Evolutionary conservation across 2,888 invertebrate species (phyloP).

Genomic region (Acronicta aceris): DNA sequence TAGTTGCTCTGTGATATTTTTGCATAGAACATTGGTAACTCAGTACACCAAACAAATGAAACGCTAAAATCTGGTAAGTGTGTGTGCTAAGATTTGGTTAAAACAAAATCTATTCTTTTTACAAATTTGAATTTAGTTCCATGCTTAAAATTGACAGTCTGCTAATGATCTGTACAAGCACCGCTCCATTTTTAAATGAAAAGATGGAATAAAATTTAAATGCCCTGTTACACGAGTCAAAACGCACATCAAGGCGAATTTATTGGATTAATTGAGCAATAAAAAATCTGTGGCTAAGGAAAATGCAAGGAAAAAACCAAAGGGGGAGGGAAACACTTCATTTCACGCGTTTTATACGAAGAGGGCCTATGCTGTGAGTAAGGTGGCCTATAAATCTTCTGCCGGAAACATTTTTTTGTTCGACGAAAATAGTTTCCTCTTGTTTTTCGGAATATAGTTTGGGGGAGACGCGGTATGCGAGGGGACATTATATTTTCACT

Average conservation of each 20-base stretch:
- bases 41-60: conserved; percentile 19
- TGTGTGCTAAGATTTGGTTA: no score
- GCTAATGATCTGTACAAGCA: conserved; percentile 46
- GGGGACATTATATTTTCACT: conserved; percentile 64
- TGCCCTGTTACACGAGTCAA: conserved; percentile 64
- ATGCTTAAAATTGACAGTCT: conserved; percentile 43
- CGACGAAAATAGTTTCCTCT: conserved; percentile 87
- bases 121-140: conserved; percentile 26
- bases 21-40: not conserved
- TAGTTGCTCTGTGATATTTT: not conserved
- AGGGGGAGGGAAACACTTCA: conserved; percentile 84
- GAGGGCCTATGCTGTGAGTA: conserved; percentile 73
- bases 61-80: no score
- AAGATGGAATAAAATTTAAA: conserved; percentile 64
- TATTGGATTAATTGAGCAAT: conserved; percentile 84
- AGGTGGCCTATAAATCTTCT: conserved; percentile 83
- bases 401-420: conserved; percentile 86
- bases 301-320: conserved; percentile 57
- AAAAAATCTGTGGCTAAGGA: conserved; percentile 74
- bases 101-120: no score
- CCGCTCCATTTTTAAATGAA: conserved; percentile 39
- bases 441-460: conserved; percentile 79
- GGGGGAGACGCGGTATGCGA: conserved; percentile 52
- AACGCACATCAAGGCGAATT: conserved; percentile 70
- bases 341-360: conserved; percentile 86